Conservation (phyloP, 2,113 vertebrate genomes). For the Montifringilla adamsi region DNA sequence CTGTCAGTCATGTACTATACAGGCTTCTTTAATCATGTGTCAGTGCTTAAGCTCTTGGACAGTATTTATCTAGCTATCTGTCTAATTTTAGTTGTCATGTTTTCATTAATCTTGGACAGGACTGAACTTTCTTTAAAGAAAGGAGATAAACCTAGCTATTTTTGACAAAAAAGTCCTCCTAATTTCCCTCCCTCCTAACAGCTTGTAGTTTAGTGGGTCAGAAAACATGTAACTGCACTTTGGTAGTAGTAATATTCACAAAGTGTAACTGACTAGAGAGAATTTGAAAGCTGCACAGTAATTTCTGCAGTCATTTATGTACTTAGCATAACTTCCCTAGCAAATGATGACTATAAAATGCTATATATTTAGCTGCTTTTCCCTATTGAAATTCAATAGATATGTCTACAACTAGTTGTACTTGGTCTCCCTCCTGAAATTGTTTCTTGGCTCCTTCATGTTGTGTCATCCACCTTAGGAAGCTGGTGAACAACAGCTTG, state of each 20-base stretch:
- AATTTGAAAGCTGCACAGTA: background rate
- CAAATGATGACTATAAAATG: background rate
- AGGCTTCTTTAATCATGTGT: background rate
- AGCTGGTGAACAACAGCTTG: background rate
- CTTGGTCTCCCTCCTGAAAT: background rate
- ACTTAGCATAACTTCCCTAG: background rate
- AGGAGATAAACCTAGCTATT: background rate
- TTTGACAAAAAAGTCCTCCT: background rate
- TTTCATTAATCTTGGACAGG: background rate
- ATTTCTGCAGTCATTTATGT: background rate
- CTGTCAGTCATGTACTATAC: rapidly evolving
- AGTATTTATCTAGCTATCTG: background rate
- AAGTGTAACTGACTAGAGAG: background rate
- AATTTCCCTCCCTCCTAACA: background rate
- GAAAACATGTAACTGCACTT: background rate
- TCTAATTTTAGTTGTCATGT: background rate
- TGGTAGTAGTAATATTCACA: background rate
- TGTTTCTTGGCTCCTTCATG: background rate
- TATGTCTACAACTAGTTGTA: background rate
- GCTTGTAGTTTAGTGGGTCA: background rate
- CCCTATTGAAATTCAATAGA: background rate
- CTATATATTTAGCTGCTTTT: background rate
- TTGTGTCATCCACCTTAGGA: background rate
- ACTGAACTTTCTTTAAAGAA: background rate
- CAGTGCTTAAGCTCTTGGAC: background rate